Evolutionary conservation across 2,888 invertebrate genomes (phyloP).

Genomic region (Eilema depressum): DNA sequence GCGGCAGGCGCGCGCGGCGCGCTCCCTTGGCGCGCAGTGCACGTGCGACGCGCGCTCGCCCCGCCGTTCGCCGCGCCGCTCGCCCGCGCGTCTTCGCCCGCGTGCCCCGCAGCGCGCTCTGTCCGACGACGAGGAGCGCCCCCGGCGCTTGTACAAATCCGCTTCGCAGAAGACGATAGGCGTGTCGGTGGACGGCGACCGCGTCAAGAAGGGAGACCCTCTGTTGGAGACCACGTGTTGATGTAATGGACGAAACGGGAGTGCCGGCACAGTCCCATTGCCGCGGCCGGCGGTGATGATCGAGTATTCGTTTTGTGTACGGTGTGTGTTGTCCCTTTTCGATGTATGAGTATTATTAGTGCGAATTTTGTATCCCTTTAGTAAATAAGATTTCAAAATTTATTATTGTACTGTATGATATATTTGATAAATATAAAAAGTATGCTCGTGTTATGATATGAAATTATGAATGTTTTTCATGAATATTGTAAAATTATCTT

Average conservation of each 20-base stretch:
- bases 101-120: constrained; percentile 59
- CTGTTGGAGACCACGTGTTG: constrained; percentile 81
- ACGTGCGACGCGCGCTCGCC: constrained; percentile 60
- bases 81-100: constrained; percentile 44
- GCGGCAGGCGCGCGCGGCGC: constrained; percentile 48
- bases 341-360: constrained; percentile 83
- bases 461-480: constrained; percentile 68
- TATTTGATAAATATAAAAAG: constrained; percentile 53
- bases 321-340: constrained; percentile 60
- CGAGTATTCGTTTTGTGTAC: constrained; percentile 51
- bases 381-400: constrained; percentile 81
- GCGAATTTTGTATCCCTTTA: constrained; percentile 84
- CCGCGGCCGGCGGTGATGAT: constrained; percentile 20
- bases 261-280: constrained; percentile 20
- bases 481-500: constrained; percentile 69
- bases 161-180: constrained; percentile 64
- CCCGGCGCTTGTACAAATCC: constrained; percentile 70
- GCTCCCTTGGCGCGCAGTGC: constrained; percentile 54
- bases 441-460: constrained; percentile 64
- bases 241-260: constrained; percentile 28
- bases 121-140: constrained; percentile 68
- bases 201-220: constrained; percentile 63
- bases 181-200: constrained; percentile 50
- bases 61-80: constrained; percentile 50
- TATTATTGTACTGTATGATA: constrained; percentile 78